A percentile compares a stretch with the other conserved stretches of the same genome.
These are phyloP conservation scores for Spicauda simplicius DNA, from an alignment of 2,888 invertebrate species.

Conservation along the genomic window DNA sequence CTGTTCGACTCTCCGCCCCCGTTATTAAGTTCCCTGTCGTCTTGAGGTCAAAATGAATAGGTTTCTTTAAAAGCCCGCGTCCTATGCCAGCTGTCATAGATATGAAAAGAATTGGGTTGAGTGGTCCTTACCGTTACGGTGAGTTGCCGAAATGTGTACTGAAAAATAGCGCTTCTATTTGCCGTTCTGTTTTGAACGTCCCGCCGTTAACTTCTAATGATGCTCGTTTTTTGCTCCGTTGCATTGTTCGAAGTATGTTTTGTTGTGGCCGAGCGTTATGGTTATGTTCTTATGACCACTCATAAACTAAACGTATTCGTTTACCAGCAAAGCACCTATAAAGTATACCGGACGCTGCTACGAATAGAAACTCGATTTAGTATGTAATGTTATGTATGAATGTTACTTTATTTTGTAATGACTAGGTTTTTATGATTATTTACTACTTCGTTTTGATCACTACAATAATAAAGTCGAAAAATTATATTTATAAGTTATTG, in stretches of 20 bases:
- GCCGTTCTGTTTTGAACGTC: conserved; percentile 39
- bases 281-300: conserved; percentile 24
- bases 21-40: conserved; percentile 75
- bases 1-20: conserved; percentile 64
- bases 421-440: no score
- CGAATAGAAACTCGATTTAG: no score
- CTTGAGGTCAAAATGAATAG: conserved; percentile 82
- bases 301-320: conserved; percentile 18
- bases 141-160: conserved; percentile 48
- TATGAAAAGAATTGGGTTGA: conserved; percentile 74
- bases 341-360: background rate
- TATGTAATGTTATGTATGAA: no score
- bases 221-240: conserved; percentile 36
- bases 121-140: conserved; percentile 54
- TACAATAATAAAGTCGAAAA: no score
- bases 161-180: conserved; percentile 44
- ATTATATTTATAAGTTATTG: no score
- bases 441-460: no score
- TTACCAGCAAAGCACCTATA: conserved; percentile 10
- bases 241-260: conserved; percentile 35
- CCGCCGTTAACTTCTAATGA: conserved; percentile 35
- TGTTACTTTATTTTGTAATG: no score
- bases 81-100: conserved; percentile 75
- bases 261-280: conserved; percentile 29
- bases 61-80: conserved; percentile 71